Evolutionary conservation across 1,140 invertebrate genomes (phyloP), one percentile per base, ranked within the genome.

Genomic region (Lethocerus indicus): DNA sequence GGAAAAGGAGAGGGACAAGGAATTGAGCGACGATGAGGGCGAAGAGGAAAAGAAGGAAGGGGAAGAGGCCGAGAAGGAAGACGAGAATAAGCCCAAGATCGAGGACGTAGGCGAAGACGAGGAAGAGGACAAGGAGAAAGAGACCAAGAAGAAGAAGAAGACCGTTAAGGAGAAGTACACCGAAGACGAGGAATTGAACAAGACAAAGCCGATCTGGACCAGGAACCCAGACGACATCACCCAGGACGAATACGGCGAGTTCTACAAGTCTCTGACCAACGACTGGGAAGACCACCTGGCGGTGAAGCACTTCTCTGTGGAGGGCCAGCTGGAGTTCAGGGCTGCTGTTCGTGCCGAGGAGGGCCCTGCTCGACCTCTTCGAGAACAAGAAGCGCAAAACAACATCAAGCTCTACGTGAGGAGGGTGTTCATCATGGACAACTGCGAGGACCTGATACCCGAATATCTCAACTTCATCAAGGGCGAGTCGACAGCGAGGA

Each of bases 201-300:
- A 98, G 63, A 97, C 92, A 5, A 98, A 98, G 68, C 94, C 95
- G 9, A 85, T 98, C 60, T 98, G 95, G 94, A 98, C 93, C 3
- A 75, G 94, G 56, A 98, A 97, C 62, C 85, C 92, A 35, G 92
- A 97, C 70, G 93, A 98, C 59, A 98, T 98, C 60, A 87, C 82
- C 37, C 83, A 93, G 59, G 92, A 97, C 60, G 94, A 98, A 65
- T 98, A 98, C 64, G 93, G 89, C 50, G 95, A 98, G 71, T 98
- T 98, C 71, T 98, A 98, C 79, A 98, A 98, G 68, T 89, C 87
- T 0, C 70, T 98, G 13, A 95, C 92, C 52, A 97, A 98, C 60
- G 95, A 98, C 65, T 98, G 93, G 94, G 94, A 98, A 69, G 93
- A 98, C 62, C 93, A 97, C 73, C 69, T 98, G 40, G 93, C 93